Base-by-base conservation (phyloP, 2,888 invertebrate genomes). In the Meta bourneti region DNA sequence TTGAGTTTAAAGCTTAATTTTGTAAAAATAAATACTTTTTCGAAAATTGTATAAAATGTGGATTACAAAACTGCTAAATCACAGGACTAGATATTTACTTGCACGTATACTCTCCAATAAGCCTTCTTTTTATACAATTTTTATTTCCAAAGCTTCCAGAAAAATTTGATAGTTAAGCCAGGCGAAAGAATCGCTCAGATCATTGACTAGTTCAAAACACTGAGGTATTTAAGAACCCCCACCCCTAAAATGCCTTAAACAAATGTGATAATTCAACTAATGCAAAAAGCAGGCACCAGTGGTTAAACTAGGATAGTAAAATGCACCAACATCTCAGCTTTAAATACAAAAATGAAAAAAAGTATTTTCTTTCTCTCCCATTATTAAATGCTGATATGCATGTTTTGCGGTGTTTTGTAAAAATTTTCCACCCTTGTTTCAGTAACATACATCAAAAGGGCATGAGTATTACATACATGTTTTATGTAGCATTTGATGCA, bases 231-330 rank as follows among this genome's bases (percentile, higher is more conserved):
- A 7, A n/a, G 49, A 19, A 78, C 54, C 79, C 72, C 70, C 54
- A 52, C 61, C 52, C 48, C 54, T 61, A 79, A 78, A 89, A 82
- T 51, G 61, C 75, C 75, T 49, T 49, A 78, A 86, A 70, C 75
- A 77, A 86, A 84, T 82, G 16, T 52, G 71, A 77, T 78, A 82
- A 81, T 13, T 81, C 87, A 91, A 87, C 91, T 91, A 91, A 91
- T 87, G 91, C 87, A 83, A 91, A 61, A 61, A 91, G 91, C 91
- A 77, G 71, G 52, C 87, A 91, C 91, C 91, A 91, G 91, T 91
- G 91, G 87, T 87, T 87, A 78, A 91, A 91, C 77, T 20, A 69
- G 61, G 49, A 69, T 9, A 80, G 51, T 61, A 74, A n/a, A 75
- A 19, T 34, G n/a, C 6, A 52, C n/a, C 48, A 48, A n/a, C 52